phyloP scores from a whole-genome alignment of 2,113 vertebrate genomes.

The Etheostoma cragini region DNA sequence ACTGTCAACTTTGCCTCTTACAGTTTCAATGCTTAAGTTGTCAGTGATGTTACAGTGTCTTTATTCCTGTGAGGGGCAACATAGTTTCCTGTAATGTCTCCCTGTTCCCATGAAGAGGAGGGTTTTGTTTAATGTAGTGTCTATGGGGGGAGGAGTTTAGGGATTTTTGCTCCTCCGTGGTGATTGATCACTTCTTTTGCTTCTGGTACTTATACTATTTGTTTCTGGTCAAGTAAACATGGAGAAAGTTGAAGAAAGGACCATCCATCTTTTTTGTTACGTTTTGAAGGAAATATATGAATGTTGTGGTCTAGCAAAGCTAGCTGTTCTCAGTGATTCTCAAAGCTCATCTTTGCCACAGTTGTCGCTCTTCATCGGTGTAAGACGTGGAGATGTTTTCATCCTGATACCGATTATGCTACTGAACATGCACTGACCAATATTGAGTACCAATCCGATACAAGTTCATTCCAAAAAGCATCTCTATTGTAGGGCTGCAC shows the following conservation, averaged over 20 bases:
- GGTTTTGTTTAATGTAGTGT: background rate
- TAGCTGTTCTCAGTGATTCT: background rate
- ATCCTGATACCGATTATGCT: no score
- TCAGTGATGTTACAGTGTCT: background rate
- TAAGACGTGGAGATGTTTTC: background rate
- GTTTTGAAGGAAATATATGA: background rate
- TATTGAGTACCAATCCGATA: no score
- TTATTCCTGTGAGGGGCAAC: background rate
- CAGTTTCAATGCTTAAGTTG: background rate
- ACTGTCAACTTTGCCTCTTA: background rate
- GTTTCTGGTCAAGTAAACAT: background rate
- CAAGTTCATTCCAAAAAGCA: no score
- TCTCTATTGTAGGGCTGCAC: no score
- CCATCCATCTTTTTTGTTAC: background rate
- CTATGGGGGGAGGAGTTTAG: background rate
- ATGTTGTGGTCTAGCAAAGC: background rate
- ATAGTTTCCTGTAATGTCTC: constrained; percentile 1
- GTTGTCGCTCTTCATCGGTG: background rate
- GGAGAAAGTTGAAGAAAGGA: background rate
- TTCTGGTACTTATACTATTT: background rate
- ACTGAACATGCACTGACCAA: no score
- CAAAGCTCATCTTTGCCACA: background rate
- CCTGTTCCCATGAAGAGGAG: constrained; percentile 20
- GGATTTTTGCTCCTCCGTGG: constrained; percentile 5
- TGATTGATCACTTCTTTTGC: background rate